Evolutionary conservation across 1,140 invertebrate genomes (phyloP).

Genomic region (Diachasma alloeum): DNA sequence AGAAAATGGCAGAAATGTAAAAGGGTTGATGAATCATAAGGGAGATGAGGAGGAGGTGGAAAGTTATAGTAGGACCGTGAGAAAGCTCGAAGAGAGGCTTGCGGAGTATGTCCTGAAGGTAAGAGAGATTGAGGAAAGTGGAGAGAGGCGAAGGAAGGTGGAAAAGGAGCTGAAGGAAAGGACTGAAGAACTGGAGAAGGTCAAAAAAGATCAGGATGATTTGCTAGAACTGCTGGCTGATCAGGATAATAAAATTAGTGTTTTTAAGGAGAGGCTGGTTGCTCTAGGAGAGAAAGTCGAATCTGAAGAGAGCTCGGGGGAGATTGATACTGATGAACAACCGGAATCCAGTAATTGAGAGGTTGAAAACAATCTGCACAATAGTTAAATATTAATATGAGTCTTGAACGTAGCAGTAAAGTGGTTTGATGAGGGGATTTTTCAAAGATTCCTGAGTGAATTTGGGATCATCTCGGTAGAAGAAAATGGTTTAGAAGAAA

Average conservation of each 20-base stretch:
- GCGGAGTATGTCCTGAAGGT: conserved; percentile 42
- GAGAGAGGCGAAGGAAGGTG: conserved; percentile 29
- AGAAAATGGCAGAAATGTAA: conserved; percentile 18
- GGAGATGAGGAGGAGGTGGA: conserved; percentile 47
- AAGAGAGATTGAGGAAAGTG: conserved; percentile 44
- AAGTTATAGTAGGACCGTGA: conserved; percentile 45
- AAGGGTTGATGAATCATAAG: conserved; percentile 25
- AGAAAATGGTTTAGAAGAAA: no score
- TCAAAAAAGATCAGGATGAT: conserved; percentile 91
- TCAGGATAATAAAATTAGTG: conserved; percentile 78
- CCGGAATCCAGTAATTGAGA: conserved; percentile 50
- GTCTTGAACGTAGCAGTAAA: no score
- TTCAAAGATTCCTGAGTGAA: no score
- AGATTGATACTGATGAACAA: conserved; percentile 55
- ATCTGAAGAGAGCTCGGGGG: conserved; percentile 57
- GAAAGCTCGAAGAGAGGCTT: conserved; percentile 51
- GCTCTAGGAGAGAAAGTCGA: conserved; percentile 73
- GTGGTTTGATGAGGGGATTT: no score
- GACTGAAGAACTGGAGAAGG: conserved; percentile 71
- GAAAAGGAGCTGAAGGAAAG: conserved; percentile 56
- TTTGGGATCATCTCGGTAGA: no score
- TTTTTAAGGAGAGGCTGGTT: conserved; percentile 75
- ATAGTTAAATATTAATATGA: not conserved
- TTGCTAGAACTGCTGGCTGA: conserved; percentile 85
- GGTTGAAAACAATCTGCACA: not conserved